A percentile compares a stretch with the other conserved stretches of the same genome.
Evolutionary conservation across 2,113 vertebrate genomes (phyloP).

Genomic region (Forbesichthys papilliferus): DNA sequence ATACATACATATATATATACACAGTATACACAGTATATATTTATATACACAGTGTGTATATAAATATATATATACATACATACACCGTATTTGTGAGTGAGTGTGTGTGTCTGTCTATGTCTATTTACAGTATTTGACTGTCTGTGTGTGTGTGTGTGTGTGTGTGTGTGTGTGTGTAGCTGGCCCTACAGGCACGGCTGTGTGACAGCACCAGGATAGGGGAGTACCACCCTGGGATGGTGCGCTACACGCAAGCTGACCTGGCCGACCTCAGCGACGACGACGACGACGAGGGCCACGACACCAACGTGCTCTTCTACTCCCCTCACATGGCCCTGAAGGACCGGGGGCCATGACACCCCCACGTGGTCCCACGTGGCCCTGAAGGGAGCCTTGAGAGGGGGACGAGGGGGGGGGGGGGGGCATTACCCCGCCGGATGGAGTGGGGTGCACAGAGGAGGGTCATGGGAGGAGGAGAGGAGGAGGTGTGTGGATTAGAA

Average conservation of each 20-base stretch:
- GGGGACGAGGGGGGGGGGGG: background rate
- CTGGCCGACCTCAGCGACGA: slow-evolving; percentile 69
- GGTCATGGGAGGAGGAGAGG: slow-evolving; percentile 53
- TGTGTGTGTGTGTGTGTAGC: slow-evolving; percentile 46
- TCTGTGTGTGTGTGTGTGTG: slow-evolving; percentile 13
- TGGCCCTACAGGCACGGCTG: slow-evolving; percentile 80
- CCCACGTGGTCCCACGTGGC: too few species aligned
- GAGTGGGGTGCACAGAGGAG: slow-evolving; percentile 25
- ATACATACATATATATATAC: too few species aligned
- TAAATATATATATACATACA: too few species aligned
- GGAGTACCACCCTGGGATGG: slow-evolving; percentile 72
- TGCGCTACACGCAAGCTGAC: slow-evolving; percentile 69
- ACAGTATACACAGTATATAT: too few species aligned
- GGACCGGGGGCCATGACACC: slow-evolving; percentile 75
- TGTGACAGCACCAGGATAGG: slow-evolving; percentile 78
- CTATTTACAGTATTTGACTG: too few species aligned
- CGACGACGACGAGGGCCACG: slow-evolving; percentile 73
- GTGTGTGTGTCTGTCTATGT: too few species aligned
- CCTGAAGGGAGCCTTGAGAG: slow-evolving; percentile 10
- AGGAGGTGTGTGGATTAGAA: slow-evolving; percentile 42
- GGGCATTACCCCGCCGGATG: slow-evolving; percentile 50
- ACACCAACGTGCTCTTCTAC: slow-evolving; percentile 81
- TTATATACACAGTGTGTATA: too few species aligned
- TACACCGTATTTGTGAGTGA: too few species aligned
- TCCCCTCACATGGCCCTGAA: slow-evolving; percentile 81